phyloP scores from a whole-genome alignment of 2,888 invertebrate genomes.

The Tenthredo livida region DNA sequence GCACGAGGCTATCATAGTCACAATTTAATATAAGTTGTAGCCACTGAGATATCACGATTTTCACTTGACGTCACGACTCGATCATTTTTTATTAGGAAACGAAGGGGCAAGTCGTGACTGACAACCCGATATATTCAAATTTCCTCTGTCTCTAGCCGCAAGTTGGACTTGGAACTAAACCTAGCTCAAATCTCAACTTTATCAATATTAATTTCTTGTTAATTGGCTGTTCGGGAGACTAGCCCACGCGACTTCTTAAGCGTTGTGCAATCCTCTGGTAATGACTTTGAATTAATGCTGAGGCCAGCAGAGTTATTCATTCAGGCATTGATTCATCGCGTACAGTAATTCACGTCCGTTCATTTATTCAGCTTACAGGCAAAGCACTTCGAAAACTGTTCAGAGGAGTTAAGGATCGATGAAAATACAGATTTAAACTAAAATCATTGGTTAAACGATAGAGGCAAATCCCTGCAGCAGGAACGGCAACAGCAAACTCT shows the following conservation, averaged over 20 bases:
- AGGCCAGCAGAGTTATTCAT: slow-evolving; percentile 36
- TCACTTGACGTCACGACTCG: slow-evolving; percentile 10
- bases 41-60: slow-evolving; percentile 14
- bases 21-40: not conserved
- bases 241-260: slow-evolving; percentile 18
- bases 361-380: not conserved
- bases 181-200: not conserved
- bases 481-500: not conserved
- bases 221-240: slow-evolving; percentile 28
- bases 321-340: slow-evolving; percentile 23
- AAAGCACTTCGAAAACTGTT: not conserved
- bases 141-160: not conserved
- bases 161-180: not conserved
- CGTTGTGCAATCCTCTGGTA: slow-evolving; percentile 40
- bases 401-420: not conserved
- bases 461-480: not conserved
- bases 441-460: not conserved
- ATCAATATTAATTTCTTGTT: slow-evolving; percentile 30
- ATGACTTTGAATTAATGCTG: slow-evolving; percentile 48
- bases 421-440: not conserved
- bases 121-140: slow-evolving; percentile 23
- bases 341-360: not conserved
- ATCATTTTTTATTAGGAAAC: not conserved
- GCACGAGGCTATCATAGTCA: not conserved
- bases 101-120: slow-evolving; percentile 12